Percentiles rank a stretch among this genome's conserved stretches.
These are phyloP conservation scores for Periparus ater DNA, from an alignment of 2,797 vertebrate genomes.

Conservation along the genomic window DNA sequence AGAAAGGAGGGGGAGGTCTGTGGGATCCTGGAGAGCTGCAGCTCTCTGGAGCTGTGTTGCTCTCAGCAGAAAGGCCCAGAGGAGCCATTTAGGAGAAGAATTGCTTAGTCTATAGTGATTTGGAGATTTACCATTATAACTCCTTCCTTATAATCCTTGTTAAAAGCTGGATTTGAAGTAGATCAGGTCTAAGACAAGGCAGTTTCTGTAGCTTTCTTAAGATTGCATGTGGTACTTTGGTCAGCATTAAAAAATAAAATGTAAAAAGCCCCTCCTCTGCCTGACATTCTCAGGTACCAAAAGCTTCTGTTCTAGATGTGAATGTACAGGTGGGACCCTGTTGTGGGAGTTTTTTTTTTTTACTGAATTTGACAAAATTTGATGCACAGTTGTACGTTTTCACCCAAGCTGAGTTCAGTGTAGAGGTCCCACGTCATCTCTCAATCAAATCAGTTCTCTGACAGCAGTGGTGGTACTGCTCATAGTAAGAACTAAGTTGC, in stretches of 20 bases:
- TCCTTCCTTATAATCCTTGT: background rate
- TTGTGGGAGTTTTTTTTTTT: too few species aligned
- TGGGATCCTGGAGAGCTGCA: background rate
- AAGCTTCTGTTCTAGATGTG: background rate
- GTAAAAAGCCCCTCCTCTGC: background rate
- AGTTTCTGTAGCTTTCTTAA: background rate
- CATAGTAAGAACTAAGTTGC: background rate
- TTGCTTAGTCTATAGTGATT: background rate
- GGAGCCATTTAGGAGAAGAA: background rate
- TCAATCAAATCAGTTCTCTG: background rate
- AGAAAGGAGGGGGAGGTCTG: background rate
- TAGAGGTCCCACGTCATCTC: background rate
- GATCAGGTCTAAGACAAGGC: background rate
- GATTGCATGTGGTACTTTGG: accelerated
- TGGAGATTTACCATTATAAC: background rate
- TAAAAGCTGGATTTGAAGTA: background rate
- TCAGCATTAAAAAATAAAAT: background rate
- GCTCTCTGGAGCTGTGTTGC: background rate
- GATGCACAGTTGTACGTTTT: background rate
- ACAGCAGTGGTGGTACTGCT: background rate
- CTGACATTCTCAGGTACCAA: background rate
- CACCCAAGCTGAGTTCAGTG: background rate
- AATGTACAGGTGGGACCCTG: background rate
- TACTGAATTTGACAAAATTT: background rate
- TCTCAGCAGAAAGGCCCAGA: background rate